Base-by-base conservation (phyloP, 2,797 vertebrate genomes). In the Leptodactylus fallax region DNA sequence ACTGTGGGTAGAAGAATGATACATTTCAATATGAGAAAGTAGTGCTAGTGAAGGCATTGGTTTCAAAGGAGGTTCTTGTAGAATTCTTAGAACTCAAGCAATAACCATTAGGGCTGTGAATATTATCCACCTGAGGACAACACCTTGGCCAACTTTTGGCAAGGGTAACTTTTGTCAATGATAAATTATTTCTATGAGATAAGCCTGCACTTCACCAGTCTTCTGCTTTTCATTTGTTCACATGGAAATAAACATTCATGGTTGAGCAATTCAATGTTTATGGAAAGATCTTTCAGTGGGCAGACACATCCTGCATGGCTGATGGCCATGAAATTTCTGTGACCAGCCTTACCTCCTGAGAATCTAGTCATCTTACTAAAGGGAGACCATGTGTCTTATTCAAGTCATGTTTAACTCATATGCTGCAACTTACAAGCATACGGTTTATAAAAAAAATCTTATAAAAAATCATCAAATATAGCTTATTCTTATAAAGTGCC, bases 181-280 rank as follows among this genome's bases (percentile, higher is more conserved):
- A 36, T 25, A 9, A 69, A 69, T 69, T 27, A 36, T 16, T 69
- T 69, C 14, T 6, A 3, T 17, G 6, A 27, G 23, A 67, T 19
- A 27, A 27, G 63, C 63, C 14, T 36, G 14, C 25, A 17, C 25
- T 27, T 69, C 0, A 69, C 16, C 3, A 27, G 65, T 69, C 14
- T 67, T 67, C n/a, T 69, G 65, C 65, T 69, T 69, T 69, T 69
- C 25, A 27, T 69, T 69, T 69, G 65, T 69, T 69, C 25, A 27
- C 65, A 69, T 77, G 74, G 51, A 51, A 77, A 77, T n/a, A 77
- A 77, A 49, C 14, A 76, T 77, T 27, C 47, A 77, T 12, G 51
- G 51, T 77, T 77, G 74, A 77, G 51, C 74, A 49, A 55, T 51
- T 77, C 74, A 77, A 55, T 77, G 74, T 49, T 49, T 77, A 51